Conservation (phyloP, 23 tunicate genomes). For the Clavelina lepadiformis region DNA sequence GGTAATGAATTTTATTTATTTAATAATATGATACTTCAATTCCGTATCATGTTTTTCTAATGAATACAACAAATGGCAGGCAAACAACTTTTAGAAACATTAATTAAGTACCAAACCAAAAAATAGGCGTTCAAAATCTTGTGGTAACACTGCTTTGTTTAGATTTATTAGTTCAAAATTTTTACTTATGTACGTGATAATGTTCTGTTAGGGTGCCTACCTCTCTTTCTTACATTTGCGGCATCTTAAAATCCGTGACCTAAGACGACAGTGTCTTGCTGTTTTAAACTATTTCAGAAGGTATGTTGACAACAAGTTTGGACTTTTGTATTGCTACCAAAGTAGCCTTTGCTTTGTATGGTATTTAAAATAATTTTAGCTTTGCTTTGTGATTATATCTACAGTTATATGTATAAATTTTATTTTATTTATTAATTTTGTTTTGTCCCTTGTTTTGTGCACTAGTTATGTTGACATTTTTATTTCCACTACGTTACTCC, state of each 20-base stretch:
- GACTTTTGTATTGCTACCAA: background rate
- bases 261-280: conserved; percentile 66
- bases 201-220: conserved; percentile 68
- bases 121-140: too few species aligned
- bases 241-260: conserved; percentile 70
- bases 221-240: conserved; percentile 82
- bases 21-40: too few species aligned
- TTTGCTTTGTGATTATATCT: background rate
- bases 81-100: too few species aligned
- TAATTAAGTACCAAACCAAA: too few species aligned
- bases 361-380: background rate
- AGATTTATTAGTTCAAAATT: too few species aligned
- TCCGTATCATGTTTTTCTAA: too few species aligned
- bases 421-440: conserved; percentile 3
- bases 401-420: background rate
- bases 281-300: conserved; percentile 80
- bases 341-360: background rate
- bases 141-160: too few species aligned
- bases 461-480: background rate
- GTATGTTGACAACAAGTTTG: too few species aligned
- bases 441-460: background rate
- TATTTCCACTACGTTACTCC: background rate
- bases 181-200: too few species aligned
- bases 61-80: too few species aligned
- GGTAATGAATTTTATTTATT: too few species aligned